Evolutionary conservation across 2,888 invertebrate species (phyloP).

Genomic region (Helobdella robusta): DNA sequence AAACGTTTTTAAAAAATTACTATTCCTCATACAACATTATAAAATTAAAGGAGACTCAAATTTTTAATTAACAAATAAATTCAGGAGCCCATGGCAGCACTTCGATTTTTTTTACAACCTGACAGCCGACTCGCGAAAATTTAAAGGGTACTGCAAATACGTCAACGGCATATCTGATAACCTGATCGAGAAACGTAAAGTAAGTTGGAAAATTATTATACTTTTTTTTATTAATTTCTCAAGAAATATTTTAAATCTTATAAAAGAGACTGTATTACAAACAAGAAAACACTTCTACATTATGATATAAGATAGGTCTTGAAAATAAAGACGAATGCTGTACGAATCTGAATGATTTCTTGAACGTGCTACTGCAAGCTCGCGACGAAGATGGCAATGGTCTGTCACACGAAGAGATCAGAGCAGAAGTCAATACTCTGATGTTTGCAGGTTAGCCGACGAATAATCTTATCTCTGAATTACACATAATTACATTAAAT

Average conservation of each 20-base stretch:
- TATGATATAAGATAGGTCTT: too few species aligned
- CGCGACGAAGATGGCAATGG: slow-evolving; percentile 39
- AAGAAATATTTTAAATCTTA: too few species aligned
- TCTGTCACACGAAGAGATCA: slow-evolving; percentile 39
- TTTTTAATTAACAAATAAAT: too few species aligned
- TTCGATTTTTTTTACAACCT: slow-evolving; percentile 31
- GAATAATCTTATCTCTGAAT: too few species aligned
- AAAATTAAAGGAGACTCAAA: too few species aligned
- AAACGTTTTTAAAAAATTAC: too few species aligned
- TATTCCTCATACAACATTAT: too few species aligned
- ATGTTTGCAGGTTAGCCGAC: slow-evolving; percentile 38
- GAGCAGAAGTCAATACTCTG: slow-evolving; percentile 41
- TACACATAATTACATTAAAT: too few species aligned
- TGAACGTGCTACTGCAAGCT: slow-evolving; percentile 33
- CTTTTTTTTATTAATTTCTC: too few species aligned
- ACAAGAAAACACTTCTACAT: too few species aligned
- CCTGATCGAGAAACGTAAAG: slow-evolving; percentile 26
- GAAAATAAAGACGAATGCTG: too few species aligned
- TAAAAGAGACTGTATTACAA: too few species aligned
- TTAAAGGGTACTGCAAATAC: slow-evolving; percentile 26
- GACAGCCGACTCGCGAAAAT: slow-evolving; percentile 22
- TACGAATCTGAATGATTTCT: slow-evolving; percentile 31
- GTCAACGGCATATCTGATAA: slow-evolving; percentile 29
- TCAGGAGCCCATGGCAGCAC: slow-evolving; percentile 30
- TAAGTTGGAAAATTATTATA: slow-evolving; percentile 21